phyloP scores from a whole-genome alignment of 30 jellyfish, hydroid and myxozoan genomes.

The Morbakka virulenta region DNA sequence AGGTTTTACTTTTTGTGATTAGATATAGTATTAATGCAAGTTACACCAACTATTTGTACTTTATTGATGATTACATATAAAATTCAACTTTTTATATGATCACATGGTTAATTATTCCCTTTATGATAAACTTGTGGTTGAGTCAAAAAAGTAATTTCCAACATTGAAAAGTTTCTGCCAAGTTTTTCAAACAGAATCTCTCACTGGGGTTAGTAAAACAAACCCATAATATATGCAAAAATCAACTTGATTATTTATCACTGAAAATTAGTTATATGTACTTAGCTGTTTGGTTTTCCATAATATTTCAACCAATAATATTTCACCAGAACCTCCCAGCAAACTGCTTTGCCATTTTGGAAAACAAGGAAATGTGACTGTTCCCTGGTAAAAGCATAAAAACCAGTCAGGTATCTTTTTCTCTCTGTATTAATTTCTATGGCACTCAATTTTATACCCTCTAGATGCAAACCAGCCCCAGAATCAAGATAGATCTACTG shows the following conservation, averaged over 20 bases:
- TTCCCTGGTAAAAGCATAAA: conserved; percentile 10
- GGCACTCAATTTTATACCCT: conserved; percentile 15
- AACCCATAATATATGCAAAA: too few relatives aligned
- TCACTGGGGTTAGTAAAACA: too few relatives aligned
- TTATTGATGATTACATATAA: background rate
- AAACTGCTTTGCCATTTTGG: background rate
- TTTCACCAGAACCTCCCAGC: background rate
- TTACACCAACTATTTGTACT: background rate
- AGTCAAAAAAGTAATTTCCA: too few relatives aligned
- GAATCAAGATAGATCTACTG: conserved; percentile 6
- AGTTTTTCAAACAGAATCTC: too few relatives aligned
- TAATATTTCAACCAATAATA: too few relatives aligned
- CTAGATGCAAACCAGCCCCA: conserved; percentile 21
- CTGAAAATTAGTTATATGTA: too few relatives aligned
- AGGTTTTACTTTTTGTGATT: background rate
- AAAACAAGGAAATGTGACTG: background rate
- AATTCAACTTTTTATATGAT: background rate
- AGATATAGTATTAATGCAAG: background rate
- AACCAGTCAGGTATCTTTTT: conserved; percentile 1
- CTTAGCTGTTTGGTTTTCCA: too few relatives aligned
- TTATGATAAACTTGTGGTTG: too few relatives aligned
- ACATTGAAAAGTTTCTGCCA: too few relatives aligned
- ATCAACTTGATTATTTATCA: too few relatives aligned
- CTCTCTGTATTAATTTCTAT: background rate
- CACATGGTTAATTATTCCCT: background rate